phyloP scores from a whole-genome alignment of 2,797 vertebrate species.

The Ambastaia sidthimunki region DNA sequence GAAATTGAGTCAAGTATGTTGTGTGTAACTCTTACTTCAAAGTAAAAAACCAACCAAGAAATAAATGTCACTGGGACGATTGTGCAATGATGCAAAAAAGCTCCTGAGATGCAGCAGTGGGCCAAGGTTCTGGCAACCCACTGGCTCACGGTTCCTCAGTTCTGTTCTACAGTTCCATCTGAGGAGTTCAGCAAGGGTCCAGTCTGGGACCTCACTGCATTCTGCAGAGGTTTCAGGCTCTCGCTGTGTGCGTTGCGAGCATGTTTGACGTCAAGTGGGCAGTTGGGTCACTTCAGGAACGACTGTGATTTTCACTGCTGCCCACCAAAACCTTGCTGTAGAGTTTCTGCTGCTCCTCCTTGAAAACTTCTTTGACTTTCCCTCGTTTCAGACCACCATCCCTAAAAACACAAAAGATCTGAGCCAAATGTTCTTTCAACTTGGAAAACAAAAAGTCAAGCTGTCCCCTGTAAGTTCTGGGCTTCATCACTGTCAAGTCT shows the following conservation, averaged over 20 bases:
- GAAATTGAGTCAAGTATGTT: neutral
- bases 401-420: slow-evolving; percentile 68
- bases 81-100: slow-evolving; percentile 50
- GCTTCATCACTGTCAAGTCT: neutral
- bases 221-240: slow-evolving; percentile 23
- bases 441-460: neutral
- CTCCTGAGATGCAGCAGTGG: slow-evolving; percentile 28
- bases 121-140: slow-evolving; percentile 2
- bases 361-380: slow-evolving; percentile 87
- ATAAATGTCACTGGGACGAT: slow-evolving; percentile 21
- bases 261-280: neutral
- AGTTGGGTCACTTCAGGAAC: slow-evolving; percentile 73
- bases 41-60: slow-evolving; percentile 1
- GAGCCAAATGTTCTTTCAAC: neutral
- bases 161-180: neutral
- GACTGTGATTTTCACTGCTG: slow-evolving; percentile 82
- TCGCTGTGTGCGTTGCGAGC: neutral
- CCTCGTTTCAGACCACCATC: slow-evolving; percentile 88
- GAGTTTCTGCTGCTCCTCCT: slow-evolving; percentile 88
- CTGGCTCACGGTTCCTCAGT: neutral
- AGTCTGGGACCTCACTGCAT: neutral
- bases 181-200: slow-evolving; percentile 27
- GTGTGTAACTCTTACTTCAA: slow-evolving; percentile 5
- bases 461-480: neutral
- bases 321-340: slow-evolving; percentile 89